Evolutionary conservation across 2,113 vertebrate species (phyloP), one percentile per base, ranked within the genome.

Genomic region (Eupsittula cactorum): DNA sequence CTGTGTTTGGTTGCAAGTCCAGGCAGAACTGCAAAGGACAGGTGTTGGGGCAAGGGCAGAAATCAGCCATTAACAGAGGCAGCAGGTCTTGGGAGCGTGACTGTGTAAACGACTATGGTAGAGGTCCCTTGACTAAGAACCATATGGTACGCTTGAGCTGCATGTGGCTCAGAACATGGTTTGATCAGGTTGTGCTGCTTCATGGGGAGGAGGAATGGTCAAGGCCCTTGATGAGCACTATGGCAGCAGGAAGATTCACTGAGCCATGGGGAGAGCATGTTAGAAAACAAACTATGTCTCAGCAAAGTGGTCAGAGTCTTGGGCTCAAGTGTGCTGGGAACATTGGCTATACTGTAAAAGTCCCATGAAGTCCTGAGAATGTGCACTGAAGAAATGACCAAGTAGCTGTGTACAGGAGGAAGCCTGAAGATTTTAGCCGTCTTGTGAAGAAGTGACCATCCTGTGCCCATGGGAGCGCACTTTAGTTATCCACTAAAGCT

Each of bases 131-230:
- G n/a, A 17, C n/a, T 12, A 29, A n/a, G 28, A 31, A 28, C 25
- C 6, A 6, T 0, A 2, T 70, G 46, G 28, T 13, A 27, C 6
- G 4, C 39, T n/a, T 42, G 27, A 37, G 53, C 20, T 82, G 20
- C 1, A 0, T 44, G n/a, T 16, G 31, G 46, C 60, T 46, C 1
- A 0, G 13, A 31, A 33, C 1, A 3, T 46, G 49, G n/a, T 23
- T 80, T 1, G 1, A 37, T 29, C 29, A 33, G 12, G n/a, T 3
- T 46, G 6, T 25, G 25, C 69, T 77, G 42, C 63, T 55, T 86
- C 33, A 25, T 6, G 10, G 18, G 69, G 31, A 59, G 28, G 13
- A 67, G 64, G 71, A 70, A 42, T 42, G 44, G 19, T 42, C 17
- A 46, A 42, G 39, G 62, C 47, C n/a, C n/a, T 37, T 47, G n/a